Evolutionary conservation across 2,888 invertebrate genomes (phyloP), one percentile per base, ranked within the genome.

Genomic region (Panzeria rudis): DNA sequence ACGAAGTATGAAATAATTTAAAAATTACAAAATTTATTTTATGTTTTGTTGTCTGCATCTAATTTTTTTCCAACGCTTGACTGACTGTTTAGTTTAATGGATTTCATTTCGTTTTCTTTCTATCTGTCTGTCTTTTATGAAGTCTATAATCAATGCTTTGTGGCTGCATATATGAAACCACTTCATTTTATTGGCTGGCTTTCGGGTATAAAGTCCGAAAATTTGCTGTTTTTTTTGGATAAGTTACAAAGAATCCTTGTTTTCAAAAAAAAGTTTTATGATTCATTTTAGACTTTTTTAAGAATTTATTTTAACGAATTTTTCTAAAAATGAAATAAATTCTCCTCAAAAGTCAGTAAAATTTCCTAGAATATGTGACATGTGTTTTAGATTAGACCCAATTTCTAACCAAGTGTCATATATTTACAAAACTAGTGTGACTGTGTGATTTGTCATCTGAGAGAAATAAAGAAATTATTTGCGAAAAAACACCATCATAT

Each of bases 1-100:
- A 82, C 82, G 71, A 82, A 76, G 69, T 75, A 77, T 56, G 44
- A 77, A 77, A 82, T 77, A 71, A 76, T 71, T 82, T 82, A n/a
- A 44, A 77, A 73, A 62, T 66, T 80, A 80, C 56, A 73, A 66
- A n/a, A 78, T 78, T 78, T 78, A 71, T 80, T 62, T 54, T n/a
- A 35, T 71, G 32, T 76, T 52, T 44, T 71, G 29, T 56, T 75
- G 80, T 81, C 66, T 77, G 76, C 64, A 72, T 77, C 62, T 77
- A 71, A 80, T 73, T 71, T 64, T 47, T 44, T 64, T 71, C 29
- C 71, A 76, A 83, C 23, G 71, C 15, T 77, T 83, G 64, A 72
- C 71, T 83, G 82, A 64, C 47, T 83, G 56, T 77, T 82, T 69
- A 69, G 81, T 80, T 66, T 80, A 80, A 73, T 81, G 81, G 68